Evolutionary conservation across 1,140 invertebrate species (phyloP).

Genomic region (Uloborus diversus): DNA sequence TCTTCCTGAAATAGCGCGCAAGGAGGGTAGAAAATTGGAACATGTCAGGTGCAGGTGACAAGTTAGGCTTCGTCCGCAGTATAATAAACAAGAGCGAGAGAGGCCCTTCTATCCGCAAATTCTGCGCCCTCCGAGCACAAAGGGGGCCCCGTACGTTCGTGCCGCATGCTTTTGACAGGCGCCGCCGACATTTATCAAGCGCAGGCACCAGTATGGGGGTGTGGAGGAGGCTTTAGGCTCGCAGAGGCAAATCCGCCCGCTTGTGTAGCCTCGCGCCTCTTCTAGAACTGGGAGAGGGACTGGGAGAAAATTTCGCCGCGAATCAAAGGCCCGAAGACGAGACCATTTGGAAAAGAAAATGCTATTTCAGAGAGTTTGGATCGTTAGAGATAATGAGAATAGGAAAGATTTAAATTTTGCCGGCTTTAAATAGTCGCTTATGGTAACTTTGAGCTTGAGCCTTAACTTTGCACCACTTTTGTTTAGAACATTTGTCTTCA

Average conservation of each 20-base stretch:
- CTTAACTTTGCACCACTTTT: too few species aligned
- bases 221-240: constrained; percentile 30
- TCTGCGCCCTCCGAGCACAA: constrained; percentile 32
- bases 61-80: constrained; percentile 38
- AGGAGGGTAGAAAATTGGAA: constrained; percentile 46
- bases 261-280: background rate
- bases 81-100: constrained; percentile 47
- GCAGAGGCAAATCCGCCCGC: background rate
- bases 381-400: too few species aligned
- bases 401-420: too few species aligned
- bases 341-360: too few species aligned
- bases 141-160: constrained; percentile 31
- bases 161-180: constrained; percentile 51
- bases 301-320: too few species aligned
- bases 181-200: constrained; percentile 56
- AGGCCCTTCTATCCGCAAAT: constrained; percentile 38
- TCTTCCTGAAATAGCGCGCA: constrained; percentile 33
- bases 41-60: constrained; percentile 54
- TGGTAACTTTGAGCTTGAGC: too few species aligned
- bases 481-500: too few species aligned
- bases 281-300: too few species aligned
- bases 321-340: too few species aligned
- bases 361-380: too few species aligned
- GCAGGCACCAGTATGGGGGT: constrained; percentile 31
- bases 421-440: too few species aligned